Percentiles rank a stretch among this genome's conserved stretches.
These are phyloP conservation scores for Idaea straminata DNA, from an alignment of 2,888 invertebrate genomes.

Conservation along the genomic window DNA sequence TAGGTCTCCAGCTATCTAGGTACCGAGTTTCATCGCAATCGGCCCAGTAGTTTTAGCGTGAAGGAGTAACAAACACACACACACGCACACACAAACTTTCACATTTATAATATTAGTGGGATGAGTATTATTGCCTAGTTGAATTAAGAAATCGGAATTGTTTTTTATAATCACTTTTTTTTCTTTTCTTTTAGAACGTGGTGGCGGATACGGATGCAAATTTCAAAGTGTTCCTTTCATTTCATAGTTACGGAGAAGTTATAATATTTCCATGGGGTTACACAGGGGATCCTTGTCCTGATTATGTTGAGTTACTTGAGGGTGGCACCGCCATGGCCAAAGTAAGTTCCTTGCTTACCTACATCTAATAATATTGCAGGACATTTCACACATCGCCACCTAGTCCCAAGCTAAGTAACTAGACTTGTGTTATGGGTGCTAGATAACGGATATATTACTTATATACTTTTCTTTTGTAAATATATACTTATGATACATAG, in stretches of 20 bases:
- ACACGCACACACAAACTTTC: too few species aligned
- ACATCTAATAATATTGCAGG: neutral
- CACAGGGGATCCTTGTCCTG: slow-evolving; percentile 61
- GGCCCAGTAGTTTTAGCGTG: too few species aligned
- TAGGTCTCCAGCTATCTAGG: too few species aligned
- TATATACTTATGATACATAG: too few species aligned
- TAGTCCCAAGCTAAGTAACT: too few species aligned
- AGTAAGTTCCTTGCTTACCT: slow-evolving; percentile 35
- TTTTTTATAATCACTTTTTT: neutral
- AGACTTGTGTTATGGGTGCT: too few species aligned
- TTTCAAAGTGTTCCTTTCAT: slow-evolving; percentile 69
- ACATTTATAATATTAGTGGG: too few species aligned
- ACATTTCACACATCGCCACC: too few species aligned
- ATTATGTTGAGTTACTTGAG: slow-evolving; percentile 65
- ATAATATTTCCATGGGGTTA: slow-evolving; percentile 74
- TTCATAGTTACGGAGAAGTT: slow-evolving; percentile 72
- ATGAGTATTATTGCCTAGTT: neutral
- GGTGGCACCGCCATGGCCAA: slow-evolving; percentile 69
- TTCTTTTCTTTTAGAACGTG: slow-evolving; percentile 40
- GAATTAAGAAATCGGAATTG: neutral
- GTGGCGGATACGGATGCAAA: slow-evolving; percentile 39
- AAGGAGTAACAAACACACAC: too few species aligned
- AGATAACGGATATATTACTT: too few species aligned
- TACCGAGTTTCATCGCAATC: too few species aligned
- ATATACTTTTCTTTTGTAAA: too few species aligned